phyloP scores from a whole-genome alignment of 2,113 vertebrate genomes.

The Terrapene triunguis region DNA sequence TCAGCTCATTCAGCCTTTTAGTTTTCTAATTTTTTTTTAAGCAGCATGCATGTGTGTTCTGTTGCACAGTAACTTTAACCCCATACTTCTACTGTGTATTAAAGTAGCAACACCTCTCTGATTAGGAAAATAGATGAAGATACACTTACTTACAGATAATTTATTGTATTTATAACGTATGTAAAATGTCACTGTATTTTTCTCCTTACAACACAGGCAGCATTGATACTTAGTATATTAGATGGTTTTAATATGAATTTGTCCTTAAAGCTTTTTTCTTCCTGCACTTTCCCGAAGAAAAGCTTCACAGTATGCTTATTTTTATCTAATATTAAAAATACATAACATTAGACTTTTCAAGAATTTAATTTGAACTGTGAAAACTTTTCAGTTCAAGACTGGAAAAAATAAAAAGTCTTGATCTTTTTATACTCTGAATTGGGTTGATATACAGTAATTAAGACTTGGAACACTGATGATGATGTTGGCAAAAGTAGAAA shows the following conservation, averaged over 20 bases:
- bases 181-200: too few relatives aligned
- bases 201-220: too few relatives aligned
- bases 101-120: too few relatives aligned
- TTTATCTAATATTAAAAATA: background rate
- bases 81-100: too few relatives aligned
- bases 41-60: too few relatives aligned
- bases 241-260: background rate
- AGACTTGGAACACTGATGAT: background rate
- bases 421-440: background rate
- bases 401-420: background rate
- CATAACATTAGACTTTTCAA: background rate
- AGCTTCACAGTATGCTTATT: background rate
- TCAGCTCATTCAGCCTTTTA: too few relatives aligned
- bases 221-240: too few relatives aligned
- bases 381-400: rapidly evolving
- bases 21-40: too few relatives aligned
- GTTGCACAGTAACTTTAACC: too few relatives aligned
- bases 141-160: too few relatives aligned
- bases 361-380: background rate
- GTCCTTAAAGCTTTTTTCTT: background rate
- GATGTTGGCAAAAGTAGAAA: background rate
- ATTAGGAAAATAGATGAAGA: too few relatives aligned
- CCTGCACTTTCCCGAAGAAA: background rate
- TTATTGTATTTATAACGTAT: too few relatives aligned
- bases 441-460: rapidly evolving